These are phyloP conservation scores for Drosophila tripunctata DNA, from an alignment of 2,888 invertebrate genomes.

Conservation along the genomic window DNA sequence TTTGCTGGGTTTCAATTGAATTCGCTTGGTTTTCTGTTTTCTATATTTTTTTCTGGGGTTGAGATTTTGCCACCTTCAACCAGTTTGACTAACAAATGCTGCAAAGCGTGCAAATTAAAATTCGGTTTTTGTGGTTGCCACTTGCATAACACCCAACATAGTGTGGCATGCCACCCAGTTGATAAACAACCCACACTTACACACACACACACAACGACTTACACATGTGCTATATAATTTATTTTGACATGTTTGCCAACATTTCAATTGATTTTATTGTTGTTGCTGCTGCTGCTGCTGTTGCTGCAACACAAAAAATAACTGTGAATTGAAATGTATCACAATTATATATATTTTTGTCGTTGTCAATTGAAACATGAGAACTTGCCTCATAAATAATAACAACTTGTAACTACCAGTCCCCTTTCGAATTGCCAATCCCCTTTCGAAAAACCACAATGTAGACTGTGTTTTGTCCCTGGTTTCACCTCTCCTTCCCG, in stretches of 20 bases:
- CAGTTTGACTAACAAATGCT: slow-evolving; percentile 74
- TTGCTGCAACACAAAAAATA: slow-evolving; percentile 38
- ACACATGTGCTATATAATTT: slow-evolving; percentile 77
- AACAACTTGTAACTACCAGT: slow-evolving; percentile 69
- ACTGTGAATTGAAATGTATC: slow-evolving; percentile 73
- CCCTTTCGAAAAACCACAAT: slow-evolving; percentile 49
- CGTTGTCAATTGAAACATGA: slow-evolving; percentile 67
- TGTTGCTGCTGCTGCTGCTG: slow-evolving; percentile 15
- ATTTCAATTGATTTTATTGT: slow-evolving; percentile 84
- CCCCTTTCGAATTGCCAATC: slow-evolving; percentile 1
- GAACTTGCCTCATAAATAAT: slow-evolving; percentile 67
- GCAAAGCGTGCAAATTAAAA: slow-evolving; percentile 81
- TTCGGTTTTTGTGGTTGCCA: slow-evolving; percentile 79
- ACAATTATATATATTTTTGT: slow-evolving; percentile 67
- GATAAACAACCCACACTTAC: slow-evolving; percentile 63
- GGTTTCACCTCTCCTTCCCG: background rate
- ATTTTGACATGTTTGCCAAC: slow-evolving; percentile 84
- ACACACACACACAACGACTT: slow-evolving; percentile 16
- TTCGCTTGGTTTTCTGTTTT: too few species aligned
- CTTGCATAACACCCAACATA: slow-evolving; percentile 67
- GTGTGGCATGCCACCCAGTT: slow-evolving; percentile 35
- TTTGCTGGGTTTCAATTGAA: slow-evolving; percentile 23
- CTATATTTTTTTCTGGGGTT: too few species aligned
- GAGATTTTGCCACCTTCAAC: slow-evolving; percentile 42
- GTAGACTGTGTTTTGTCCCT: slow-evolving; percentile 54